Conservation (phyloP, 1,140 invertebrate genomes). For the Pogonomyrmex barbatus region DNA sequence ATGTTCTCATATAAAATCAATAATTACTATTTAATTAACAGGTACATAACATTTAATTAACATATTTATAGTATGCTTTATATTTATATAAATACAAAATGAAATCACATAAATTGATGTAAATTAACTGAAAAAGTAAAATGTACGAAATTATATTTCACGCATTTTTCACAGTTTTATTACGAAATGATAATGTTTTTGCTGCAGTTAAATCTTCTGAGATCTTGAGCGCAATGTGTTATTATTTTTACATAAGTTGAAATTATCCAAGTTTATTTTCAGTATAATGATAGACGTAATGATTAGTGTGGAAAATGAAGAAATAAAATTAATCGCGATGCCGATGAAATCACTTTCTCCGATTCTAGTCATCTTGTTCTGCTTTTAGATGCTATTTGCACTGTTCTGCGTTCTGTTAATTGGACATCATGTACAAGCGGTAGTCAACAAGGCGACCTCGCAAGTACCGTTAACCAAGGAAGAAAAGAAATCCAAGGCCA, state of each 20-base stretch:
- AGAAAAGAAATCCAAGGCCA: constrained; percentile 72
- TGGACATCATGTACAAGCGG: constrained; percentile 74
- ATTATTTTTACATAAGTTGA: constrained; percentile 29
- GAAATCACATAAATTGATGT: background rate
- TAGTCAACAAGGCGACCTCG: constrained; percentile 79
- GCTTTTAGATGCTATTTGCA: constrained; percentile 78
- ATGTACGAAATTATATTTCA: background rate
- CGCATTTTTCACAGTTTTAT: background rate
- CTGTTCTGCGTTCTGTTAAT: constrained; percentile 79
- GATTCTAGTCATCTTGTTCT: constrained; percentile 49
- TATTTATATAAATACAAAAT: background rate
- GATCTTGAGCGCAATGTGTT: background rate
- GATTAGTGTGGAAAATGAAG: constrained; percentile 6
- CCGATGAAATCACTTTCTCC: constrained; percentile 3
- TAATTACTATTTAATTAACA: background rate
- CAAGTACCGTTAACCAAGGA: constrained; percentile 65
- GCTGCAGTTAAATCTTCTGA: constrained; percentile 8
- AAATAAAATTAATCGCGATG: constrained; percentile 23
- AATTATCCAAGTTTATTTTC: constrained; percentile 7
- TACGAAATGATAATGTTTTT: constrained; percentile 12
- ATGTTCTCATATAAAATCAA: background rate
- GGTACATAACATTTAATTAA: constrained; percentile 5
- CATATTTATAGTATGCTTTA: background rate
- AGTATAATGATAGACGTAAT: background rate
- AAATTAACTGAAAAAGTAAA: background rate